Evolutionary conservation across 2,113 vertebrate species (phyloP), one percentile per base, ranked within the genome.

Genomic region (Prinia subflava): DNA sequence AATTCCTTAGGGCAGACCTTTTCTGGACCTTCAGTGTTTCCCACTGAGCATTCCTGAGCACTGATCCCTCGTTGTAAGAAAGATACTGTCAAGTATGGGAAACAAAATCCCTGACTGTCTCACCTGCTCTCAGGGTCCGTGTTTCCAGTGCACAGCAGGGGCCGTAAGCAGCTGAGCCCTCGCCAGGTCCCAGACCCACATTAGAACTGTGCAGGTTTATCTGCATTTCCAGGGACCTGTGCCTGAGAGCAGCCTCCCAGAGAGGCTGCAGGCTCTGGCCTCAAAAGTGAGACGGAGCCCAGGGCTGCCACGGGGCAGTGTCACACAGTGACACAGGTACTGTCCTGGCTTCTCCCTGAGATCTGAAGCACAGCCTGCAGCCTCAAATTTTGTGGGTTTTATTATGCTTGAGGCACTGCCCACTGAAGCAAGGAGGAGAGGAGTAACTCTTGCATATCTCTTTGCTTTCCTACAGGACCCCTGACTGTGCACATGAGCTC

Each of bases 171-270:
- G 47, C 52, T 21, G 49, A 85, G 65, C 70, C 41, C 63, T 21
- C 0, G 0, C 12, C 67, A 25, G 41, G 7, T 33, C 46, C 31
- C 50, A 83, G 67, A 37, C 30, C 21, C 65, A 6, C 6, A 0
- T 30, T 3, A 74, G 69, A 24, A 50, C n/a, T 8, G 3, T 27
- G 60, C 27, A 16, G 62, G 27, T 68, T 41, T 24, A 19, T n/a
- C 46, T 64, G 7, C 6, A 16, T 62, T 69, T 64, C 71, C 76
- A 35, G 52, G n/a, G n/a, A 42, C 35, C n/a, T 35, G 23, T 22
- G 19, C 35, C 65, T 83, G 33, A 0, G 6, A 65, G 33, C 50
- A n/a, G 7, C 3, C 2, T 56, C 28, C 37, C 13, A 10, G 2
- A 8, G 46, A 22, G 53, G 39, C 74, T 74, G 46, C 69, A 75